phyloP scores from a whole-genome alignment of 2,888 invertebrate genomes.

The Galeruca laticollis region DNA sequence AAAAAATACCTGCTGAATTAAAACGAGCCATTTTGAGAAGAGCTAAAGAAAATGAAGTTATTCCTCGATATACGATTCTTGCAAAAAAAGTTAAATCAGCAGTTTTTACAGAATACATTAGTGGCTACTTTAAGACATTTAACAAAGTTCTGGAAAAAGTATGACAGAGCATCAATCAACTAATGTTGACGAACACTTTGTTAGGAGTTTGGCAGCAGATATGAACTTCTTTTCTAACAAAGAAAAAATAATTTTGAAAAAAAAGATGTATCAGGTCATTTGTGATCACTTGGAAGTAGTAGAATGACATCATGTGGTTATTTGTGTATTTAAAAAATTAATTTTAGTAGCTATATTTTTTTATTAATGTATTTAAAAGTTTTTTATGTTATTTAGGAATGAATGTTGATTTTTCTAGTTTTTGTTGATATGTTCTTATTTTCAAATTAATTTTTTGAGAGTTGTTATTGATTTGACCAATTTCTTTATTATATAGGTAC shows the following conservation, averaged over 20 bases:
- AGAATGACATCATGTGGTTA: no score
- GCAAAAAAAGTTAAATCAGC: slow-evolving; percentile 4
- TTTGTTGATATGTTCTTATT: neutral
- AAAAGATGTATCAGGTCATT: no score
- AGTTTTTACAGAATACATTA: neutral
- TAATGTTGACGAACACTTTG: slow-evolving; percentile 11
- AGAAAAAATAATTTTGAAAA: slow-evolving; percentile 15
- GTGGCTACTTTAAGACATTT: slow-evolving; percentile 7
- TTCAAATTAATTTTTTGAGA: neutral
- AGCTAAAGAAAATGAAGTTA: neutral
- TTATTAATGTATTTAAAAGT: no score
- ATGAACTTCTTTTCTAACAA: neutral
- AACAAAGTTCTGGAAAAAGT: slow-evolving; percentile 14
- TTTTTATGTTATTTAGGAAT: neutral
- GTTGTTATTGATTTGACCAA: no score
- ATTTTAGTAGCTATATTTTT: no score
- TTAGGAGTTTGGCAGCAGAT: slow-evolving; percentile 12
- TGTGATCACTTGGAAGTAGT: no score
- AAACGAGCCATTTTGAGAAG: neutral
- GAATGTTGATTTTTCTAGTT: neutral
- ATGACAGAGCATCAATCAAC: slow-evolving; percentile 13
- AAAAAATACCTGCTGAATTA: neutral
- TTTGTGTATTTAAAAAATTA: no score
- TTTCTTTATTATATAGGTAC: neutral
- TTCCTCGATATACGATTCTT: neutral